These are phyloP conservation scores for Lacanobia oleracea DNA, from an alignment of 2,888 invertebrate species.

Conservation along the genomic window DNA sequence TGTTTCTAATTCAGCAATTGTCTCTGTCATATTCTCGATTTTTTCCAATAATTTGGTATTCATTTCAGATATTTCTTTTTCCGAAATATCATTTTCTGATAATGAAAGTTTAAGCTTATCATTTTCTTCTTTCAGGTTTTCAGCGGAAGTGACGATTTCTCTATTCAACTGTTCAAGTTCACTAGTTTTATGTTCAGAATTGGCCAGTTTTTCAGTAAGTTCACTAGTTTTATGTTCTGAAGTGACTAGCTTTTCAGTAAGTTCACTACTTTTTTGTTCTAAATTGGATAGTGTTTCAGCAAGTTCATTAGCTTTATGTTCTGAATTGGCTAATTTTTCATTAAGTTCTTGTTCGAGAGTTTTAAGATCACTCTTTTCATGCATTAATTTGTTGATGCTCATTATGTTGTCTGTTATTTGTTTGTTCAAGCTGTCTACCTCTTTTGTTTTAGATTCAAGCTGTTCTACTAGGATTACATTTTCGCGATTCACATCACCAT, in stretches of 20 bases:
- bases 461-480: slow-evolving; percentile 64
- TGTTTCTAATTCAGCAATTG: slow-evolving; percentile 68
- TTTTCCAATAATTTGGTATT: slow-evolving; percentile 66
- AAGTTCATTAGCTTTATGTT: slow-evolving; percentile 65
- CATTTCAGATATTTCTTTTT: slow-evolving; percentile 60
- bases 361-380: slow-evolving; percentile 68
- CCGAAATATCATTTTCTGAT: slow-evolving; percentile 55
- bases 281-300: slow-evolving; percentile 64
- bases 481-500: slow-evolving; percentile 35
- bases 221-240: slow-evolving; percentile 66
- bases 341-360: slow-evolving; percentile 69
- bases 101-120: slow-evolving; percentile 61
- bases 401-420: slow-evolving; percentile 68
- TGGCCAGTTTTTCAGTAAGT: slow-evolving; percentile 67
- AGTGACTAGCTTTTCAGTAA: slow-evolving; percentile 65
- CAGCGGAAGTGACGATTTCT: slow-evolving; percentile 61
- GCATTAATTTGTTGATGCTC: slow-evolving; percentile 70
- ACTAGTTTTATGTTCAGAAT: slow-evolving; percentile 62
- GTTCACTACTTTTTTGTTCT: slow-evolving; percentile 62
- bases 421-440: slow-evolving; percentile 66
- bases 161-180: slow-evolving; percentile 65
- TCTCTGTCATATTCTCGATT: slow-evolving; percentile 64
- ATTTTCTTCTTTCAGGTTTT: slow-evolving; percentile 69
- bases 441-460: slow-evolving; percentile 68
- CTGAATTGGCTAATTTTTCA: slow-evolving; percentile 64